Evolutionary conservation across 2,888 invertebrate genomes (phyloP).

Genomic region (Plagodis pulveraria): DNA sequence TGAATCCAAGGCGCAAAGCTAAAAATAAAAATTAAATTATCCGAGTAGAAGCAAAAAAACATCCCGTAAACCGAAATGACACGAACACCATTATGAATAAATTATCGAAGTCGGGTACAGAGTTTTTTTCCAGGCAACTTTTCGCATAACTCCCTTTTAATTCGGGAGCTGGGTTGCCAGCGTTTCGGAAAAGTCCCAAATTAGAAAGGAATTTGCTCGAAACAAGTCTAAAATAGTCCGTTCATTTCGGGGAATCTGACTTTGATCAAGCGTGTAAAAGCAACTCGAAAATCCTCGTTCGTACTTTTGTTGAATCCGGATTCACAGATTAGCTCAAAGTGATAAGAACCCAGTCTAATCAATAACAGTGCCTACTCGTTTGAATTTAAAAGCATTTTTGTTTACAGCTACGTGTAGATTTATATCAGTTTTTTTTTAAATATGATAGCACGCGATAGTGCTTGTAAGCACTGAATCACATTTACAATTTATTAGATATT

Average conservation of each 20-base stretch:
- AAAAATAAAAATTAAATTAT: slow-evolving; percentile 23
- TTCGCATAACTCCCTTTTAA: slow-evolving; percentile 40
- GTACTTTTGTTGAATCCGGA: too few species aligned
- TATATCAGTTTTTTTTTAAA: too few species aligned
- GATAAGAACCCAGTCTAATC: too few species aligned
- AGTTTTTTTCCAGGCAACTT: slow-evolving; percentile 33
- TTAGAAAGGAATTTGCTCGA: background rate
- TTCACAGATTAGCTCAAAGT: too few species aligned
- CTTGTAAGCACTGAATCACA: too few species aligned
- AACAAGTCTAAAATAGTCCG: background rate
- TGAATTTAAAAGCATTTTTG: too few species aligned
- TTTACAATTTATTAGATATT: too few species aligned
- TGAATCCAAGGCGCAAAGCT: slow-evolving; percentile 3
- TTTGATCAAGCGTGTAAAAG: background rate
- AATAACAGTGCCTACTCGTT: too few species aligned
- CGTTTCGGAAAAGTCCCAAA: background rate
- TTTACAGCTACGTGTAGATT: too few species aligned
- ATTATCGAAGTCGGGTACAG: slow-evolving; percentile 32
- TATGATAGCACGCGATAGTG: too few species aligned
- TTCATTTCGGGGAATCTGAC: background rate
- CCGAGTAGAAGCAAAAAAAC: slow-evolving; percentile 17
- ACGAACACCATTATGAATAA: slow-evolving; percentile 34
- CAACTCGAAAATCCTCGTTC: too few species aligned
- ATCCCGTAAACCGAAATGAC: slow-evolving; percentile 19
- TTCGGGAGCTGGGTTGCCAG: slow-evolving; percentile 26